Evolutionary conservation across 1,140 invertebrate species (phyloP).

Genomic region (Dreissena polymorpha): DNA sequence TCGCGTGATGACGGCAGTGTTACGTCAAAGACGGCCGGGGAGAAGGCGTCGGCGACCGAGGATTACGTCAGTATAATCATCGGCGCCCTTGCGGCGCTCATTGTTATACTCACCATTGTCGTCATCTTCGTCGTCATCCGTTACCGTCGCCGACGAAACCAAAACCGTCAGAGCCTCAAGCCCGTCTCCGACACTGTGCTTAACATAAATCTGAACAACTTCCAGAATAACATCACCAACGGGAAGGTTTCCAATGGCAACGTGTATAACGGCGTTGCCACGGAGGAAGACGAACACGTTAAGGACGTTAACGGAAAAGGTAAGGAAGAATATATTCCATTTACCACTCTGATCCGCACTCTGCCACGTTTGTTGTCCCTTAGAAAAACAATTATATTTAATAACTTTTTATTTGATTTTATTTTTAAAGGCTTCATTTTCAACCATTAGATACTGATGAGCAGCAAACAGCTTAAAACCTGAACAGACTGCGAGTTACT

Average conservation of each 20-base stretch:
- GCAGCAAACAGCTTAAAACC: too few relatives aligned
- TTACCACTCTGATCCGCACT: too few relatives aligned
- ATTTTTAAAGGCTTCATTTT: too few relatives aligned
- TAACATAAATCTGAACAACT: constrained; percentile 75
- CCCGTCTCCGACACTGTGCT: constrained; percentile 74
- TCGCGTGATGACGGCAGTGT: not conserved
- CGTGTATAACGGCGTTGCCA: constrained; percentile 82
- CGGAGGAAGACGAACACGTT: constrained; percentile 80
- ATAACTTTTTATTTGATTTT: too few relatives aligned
- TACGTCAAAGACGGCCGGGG: constrained; percentile 5
- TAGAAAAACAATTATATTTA: too few relatives aligned
- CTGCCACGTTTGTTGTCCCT: too few relatives aligned
- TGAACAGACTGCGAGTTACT: too few relatives aligned
- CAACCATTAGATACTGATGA: too few relatives aligned
- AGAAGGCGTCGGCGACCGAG: constrained; percentile 77
- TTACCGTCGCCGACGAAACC: constrained; percentile 86
- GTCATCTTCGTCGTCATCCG: constrained; percentile 88
- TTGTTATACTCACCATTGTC: constrained; percentile 86
- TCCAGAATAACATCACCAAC: constrained; percentile 71
- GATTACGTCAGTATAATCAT: constrained; percentile 90
- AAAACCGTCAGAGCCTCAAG: constrained; percentile 82
- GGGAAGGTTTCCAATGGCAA: constrained; percentile 81
- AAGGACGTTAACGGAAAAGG: constrained; percentile 71
- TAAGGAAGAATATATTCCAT: not conserved
- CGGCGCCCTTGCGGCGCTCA: constrained; percentile 88